These are phyloP conservation scores for Coenonympha glycerion DNA, from an alignment of 2,888 invertebrate species.

Conservation along the genomic window DNA sequence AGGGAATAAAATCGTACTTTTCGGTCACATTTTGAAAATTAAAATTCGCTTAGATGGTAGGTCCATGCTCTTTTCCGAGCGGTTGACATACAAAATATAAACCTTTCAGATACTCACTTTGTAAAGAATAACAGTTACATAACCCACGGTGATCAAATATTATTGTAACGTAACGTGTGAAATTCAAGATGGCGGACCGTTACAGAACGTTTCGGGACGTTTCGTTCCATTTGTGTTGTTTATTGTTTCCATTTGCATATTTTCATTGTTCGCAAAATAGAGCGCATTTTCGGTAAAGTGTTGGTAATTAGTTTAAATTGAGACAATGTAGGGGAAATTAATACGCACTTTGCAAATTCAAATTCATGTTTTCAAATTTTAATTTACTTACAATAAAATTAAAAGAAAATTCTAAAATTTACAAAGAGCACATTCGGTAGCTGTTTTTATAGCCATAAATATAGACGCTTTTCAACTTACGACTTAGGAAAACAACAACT, in stretches of 20 bases:
- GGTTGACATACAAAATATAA: too few species aligned
- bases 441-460: too few species aligned
- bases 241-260: constrained; percentile 24
- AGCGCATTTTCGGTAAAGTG: constrained; percentile 15
- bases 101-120: too few species aligned
- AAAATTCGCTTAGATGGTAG: too few species aligned
- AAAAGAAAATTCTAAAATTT: too few species aligned
- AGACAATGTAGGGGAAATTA: constrained; percentile 3
- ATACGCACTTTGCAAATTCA: neutral
- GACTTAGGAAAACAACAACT: too few species aligned
- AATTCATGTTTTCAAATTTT: neutral
- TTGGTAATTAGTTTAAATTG: constrained; percentile 20
- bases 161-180: neutral
- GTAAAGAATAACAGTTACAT: neutral
- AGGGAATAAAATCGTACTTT: too few species aligned
- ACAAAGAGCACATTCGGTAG: too few species aligned
- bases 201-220: constrained; percentile 1
- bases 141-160: constrained; percentile 10
- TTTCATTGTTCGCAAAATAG: constrained; percentile 16
- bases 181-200: constrained; percentile 6
- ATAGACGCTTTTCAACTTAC: too few species aligned
- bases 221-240: constrained; percentile 10
- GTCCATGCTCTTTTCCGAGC: too few species aligned
- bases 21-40: too few species aligned
- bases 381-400: neutral